A percentile compares a stretch with the other conserved stretches of the same genome.
Conservation (phyloP, 2,797 vertebrate species). For the Paedocypris micromegethes region DNA sequence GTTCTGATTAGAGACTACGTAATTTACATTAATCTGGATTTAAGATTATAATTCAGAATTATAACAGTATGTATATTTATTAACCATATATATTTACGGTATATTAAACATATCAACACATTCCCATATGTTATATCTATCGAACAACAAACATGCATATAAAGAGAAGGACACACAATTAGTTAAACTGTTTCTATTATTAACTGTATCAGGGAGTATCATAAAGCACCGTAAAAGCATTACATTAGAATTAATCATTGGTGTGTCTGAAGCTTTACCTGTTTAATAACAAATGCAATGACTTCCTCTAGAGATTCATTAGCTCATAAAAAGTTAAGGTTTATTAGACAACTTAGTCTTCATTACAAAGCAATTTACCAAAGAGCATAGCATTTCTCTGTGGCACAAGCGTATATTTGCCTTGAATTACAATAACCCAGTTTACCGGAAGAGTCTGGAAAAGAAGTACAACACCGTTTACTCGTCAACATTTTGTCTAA, state of each 20-base stretch:
- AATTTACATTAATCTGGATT: too few relatives aligned
- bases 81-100: too few relatives aligned
- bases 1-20: too few relatives aligned
- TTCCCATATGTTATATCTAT: too few relatives aligned
- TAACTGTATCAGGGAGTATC: constrained; percentile 44
- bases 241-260: constrained; percentile 56
- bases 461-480: too few relatives aligned
- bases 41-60: too few relatives aligned
- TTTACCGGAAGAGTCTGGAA: too few relatives aligned
- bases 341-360: constrained; percentile 62
- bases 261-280: constrained; percentile 59
- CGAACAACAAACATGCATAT: constrained; percentile 30
- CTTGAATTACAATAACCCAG: neutral
- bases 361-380: constrained; percentile 64
- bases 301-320: constrained; percentile 61
- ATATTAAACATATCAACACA: too few relatives aligned
- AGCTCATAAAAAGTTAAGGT: constrained; percentile 59
- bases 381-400: constrained; percentile 48
- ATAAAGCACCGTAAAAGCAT: constrained; percentile 43
- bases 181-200: constrained; percentile 51
- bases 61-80: too few relatives aligned
- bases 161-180: constrained; percentile 45
- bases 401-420: constrained; percentile 1
- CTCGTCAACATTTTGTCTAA: too few relatives aligned
- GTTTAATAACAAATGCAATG: constrained; percentile 71